These are phyloP conservation scores for Nezara viridula DNA, from an alignment of 2,888 invertebrate species.

Conservation along the genomic window DNA sequence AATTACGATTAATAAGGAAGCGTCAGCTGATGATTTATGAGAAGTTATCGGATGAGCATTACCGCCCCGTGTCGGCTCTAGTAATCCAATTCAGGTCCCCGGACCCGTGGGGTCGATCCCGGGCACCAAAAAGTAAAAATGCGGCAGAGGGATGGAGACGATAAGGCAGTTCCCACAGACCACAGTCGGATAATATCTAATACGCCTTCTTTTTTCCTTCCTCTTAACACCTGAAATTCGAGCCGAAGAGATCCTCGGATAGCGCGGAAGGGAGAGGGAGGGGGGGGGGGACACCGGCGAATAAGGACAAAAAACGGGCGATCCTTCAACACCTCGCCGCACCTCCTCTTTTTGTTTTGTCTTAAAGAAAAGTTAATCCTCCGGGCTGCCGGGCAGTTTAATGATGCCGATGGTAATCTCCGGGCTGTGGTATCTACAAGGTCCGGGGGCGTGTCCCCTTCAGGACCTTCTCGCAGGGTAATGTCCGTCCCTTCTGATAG, in stretches of 20 bases:
- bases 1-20: not conserved
- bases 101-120: not conserved
- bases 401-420: slow-evolving; percentile 44
- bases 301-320: slow-evolving; percentile 37
- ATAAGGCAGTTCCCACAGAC: slow-evolving; percentile 44
- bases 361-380: slow-evolving; percentile 45
- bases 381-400: slow-evolving; percentile 33
- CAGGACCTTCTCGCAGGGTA: not conserved
- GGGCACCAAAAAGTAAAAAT: slow-evolving; percentile 34
- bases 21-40: slow-evolving; percentile 12
- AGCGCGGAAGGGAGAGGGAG: not conserved
- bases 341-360: not conserved
- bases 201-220: slow-evolving; percentile 39
- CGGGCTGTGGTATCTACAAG: not conserved
- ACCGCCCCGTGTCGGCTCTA: not conserved
- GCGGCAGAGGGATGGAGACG: not conserved
- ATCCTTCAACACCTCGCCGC: slow-evolving; percentile 47
- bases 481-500: not conserved
- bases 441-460: not conserved
- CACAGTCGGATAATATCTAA: slow-evolving; percentile 47
- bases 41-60: not conserved
- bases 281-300: not conserved
- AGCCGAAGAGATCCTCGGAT: slow-evolving; percentile 17
- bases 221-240: slow-evolving; percentile 49
- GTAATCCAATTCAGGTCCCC: not conserved